Conservation (phyloP, 2,113 vertebrate genomes). For the Fulmarus glacialis region DNA sequence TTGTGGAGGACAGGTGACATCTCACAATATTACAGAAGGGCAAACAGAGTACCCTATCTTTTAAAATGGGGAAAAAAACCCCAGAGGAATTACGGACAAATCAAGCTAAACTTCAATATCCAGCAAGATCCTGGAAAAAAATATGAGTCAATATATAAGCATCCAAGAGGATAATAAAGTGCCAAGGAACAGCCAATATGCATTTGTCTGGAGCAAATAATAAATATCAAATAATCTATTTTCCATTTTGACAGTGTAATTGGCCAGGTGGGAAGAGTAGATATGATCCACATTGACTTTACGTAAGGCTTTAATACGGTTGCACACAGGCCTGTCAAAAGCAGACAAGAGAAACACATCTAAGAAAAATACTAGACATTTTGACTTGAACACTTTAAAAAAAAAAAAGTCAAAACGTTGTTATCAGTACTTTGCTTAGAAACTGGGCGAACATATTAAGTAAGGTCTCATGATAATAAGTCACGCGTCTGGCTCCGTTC, state of each 20-base stretch:
- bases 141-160: background rate
- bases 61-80: background rate
- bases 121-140: background rate
- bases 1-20: background rate
- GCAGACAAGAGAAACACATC: background rate
- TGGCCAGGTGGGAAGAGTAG: constrained; percentile 18
- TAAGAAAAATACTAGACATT: background rate
- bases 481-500: background rate
- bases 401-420: background rate
- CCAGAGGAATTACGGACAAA: background rate
- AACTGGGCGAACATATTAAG: background rate
- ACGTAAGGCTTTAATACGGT: background rate
- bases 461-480: background rate
- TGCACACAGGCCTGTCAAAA: background rate
- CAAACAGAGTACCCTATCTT: background rate
- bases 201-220: constrained; percentile 30
- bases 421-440: background rate
- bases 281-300: background rate
- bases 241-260: constrained; percentile 38
- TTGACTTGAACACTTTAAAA: background rate
- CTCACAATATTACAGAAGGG: background rate
- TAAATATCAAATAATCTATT: constrained; percentile 42
- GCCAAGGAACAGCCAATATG: background rate
- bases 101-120: background rate
- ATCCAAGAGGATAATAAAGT: background rate